A percentile compares a stretch with the other conserved stretches of the same genome.
These are phyloP conservation scores for Lutra lutra DNA, from an alignment of 2,797 vertebrate species.

Conservation along the genomic window DNA sequence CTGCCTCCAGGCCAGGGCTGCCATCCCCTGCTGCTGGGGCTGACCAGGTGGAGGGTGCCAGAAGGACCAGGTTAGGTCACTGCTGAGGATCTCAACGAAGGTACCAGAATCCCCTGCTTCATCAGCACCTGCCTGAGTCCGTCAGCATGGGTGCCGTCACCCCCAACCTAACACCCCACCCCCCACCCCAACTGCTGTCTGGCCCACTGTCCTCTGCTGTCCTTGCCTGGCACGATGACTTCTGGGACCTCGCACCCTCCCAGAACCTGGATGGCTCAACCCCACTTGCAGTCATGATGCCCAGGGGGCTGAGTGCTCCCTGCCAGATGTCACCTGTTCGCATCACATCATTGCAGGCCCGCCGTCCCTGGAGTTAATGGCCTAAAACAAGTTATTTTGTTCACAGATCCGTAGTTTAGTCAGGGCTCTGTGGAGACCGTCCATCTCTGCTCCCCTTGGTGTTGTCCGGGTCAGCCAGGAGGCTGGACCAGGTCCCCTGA, in stretches of 20 bases:
- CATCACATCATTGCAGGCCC: no score
- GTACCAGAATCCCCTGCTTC: background rate
- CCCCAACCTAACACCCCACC: background rate
- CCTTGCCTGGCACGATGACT: background rate
- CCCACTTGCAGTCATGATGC: no score
- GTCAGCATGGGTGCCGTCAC: no score
- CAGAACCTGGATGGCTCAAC: background rate
- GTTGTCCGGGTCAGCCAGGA: no score
- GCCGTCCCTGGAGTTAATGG: no score
- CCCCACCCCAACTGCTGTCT: background rate
- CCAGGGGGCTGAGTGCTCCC: background rate
- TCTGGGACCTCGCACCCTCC: background rate
- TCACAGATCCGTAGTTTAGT: background rate
- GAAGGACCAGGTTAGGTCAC: background rate
- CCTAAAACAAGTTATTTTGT: background rate
- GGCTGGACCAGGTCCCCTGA: background rate
- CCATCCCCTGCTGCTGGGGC: background rate
- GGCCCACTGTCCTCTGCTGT: background rate
- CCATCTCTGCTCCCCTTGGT: background rate
- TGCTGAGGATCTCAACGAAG: background rate
- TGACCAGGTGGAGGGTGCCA: background rate
- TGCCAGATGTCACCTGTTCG: background rate
- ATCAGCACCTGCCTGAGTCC: background rate
- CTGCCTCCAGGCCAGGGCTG: background rate
- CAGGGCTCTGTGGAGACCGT: background rate